A percentile compares a stretch with the other conserved stretches of the same genome.
These are phyloP conservation scores for Ceratothoa steindachneri DNA, from an alignment of 2,888 invertebrate species.

Conservation along the genomic window DNA sequence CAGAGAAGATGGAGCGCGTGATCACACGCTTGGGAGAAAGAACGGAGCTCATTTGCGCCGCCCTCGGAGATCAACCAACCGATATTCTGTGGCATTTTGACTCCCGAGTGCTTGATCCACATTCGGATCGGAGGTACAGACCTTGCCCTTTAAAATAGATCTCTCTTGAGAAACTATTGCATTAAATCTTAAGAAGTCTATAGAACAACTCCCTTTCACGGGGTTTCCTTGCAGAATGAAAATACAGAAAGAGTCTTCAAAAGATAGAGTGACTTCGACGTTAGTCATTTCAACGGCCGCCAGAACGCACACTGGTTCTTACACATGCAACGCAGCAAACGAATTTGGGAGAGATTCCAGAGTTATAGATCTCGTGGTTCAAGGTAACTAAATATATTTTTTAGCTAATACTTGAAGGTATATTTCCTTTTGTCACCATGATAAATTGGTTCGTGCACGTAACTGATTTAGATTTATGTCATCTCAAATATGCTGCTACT, in stretches of 20 bases:
- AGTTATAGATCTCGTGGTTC: conserved; percentile 55
- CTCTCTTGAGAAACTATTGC: background rate
- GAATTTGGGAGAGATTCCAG: conserved; percentile 56
- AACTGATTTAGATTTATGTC: background rate
- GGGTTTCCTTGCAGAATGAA: conserved; percentile 53
- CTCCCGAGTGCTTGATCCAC: conserved; percentile 35
- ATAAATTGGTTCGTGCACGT: background rate
- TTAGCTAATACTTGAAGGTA: conserved; percentile 31
- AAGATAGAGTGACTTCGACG: conserved; percentile 64
- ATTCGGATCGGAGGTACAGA: conserved; percentile 35
- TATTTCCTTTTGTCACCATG: background rate
- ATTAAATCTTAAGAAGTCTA: background rate
- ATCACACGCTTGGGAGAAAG: conserved; percentile 53
- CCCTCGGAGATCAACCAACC: conserved; percentile 55
- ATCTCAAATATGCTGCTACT: too few relatives aligned
- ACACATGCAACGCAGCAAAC: conserved; percentile 78
- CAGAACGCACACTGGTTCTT: conserved; percentile 80
- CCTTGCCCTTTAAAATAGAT: too few relatives aligned
- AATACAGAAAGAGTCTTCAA: conserved; percentile 66
- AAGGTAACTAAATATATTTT: conserved; percentile 52
- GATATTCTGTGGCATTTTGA: conserved; percentile 54
- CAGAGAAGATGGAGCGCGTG: conserved; percentile 51
- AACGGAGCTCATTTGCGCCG: conserved; percentile 54
- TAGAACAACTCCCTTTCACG: background rate
- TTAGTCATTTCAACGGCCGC: conserved; percentile 78